A percentile compares a stretch with the other conserved stretches of the same genome.
These are phyloP conservation scores for Catajapyx aquilonaris DNA, from an alignment of 1,140 invertebrate species.

Conservation along the genomic window DNA sequence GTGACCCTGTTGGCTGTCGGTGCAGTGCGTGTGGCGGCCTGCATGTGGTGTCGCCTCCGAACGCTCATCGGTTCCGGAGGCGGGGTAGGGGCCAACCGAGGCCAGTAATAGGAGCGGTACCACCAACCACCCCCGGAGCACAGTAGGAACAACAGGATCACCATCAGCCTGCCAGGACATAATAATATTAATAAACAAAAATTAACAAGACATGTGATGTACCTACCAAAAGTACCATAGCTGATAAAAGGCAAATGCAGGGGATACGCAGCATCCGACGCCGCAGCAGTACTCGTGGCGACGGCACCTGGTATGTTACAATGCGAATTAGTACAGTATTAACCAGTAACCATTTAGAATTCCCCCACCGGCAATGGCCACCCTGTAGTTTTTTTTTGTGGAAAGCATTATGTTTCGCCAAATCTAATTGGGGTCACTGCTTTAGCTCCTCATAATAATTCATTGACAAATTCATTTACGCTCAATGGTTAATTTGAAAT, in stretches of 20 bases:
- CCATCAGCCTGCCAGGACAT: conserved; percentile 20
- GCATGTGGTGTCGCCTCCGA: neutral
- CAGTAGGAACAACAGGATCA: conserved; percentile 29
- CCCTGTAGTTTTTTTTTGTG: neutral
- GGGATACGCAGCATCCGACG: conserved; percentile 25
- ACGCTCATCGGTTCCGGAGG: conserved; percentile 15
- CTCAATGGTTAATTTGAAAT: neutral
- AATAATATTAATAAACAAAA: neutral
- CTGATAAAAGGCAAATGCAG: conserved; percentile 27
- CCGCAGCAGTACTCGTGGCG: conserved; percentile 27
- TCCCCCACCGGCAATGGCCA: neutral
- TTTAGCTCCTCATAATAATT: too few relatives aligned
- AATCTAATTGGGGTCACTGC: neutral
- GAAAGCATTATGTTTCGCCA: neutral
- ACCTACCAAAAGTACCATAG: conserved; percentile 24
- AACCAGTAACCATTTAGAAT: neutral
- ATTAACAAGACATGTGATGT: neutral
- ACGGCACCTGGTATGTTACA: conserved; percentile 20
- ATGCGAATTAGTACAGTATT: neutral
- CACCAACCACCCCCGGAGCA: conserved; percentile 30
- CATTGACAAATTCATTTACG: too few relatives aligned
- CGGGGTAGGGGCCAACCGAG: conserved; percentile 17
- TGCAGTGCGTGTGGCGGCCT: neutral
- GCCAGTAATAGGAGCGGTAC: conserved; percentile 27
- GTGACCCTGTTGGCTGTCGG: too few relatives aligned